These are phyloP conservation scores for Halocaridina rubra DNA, from an alignment of 2,888 invertebrate species.

Conservation along the genomic window DNA sequence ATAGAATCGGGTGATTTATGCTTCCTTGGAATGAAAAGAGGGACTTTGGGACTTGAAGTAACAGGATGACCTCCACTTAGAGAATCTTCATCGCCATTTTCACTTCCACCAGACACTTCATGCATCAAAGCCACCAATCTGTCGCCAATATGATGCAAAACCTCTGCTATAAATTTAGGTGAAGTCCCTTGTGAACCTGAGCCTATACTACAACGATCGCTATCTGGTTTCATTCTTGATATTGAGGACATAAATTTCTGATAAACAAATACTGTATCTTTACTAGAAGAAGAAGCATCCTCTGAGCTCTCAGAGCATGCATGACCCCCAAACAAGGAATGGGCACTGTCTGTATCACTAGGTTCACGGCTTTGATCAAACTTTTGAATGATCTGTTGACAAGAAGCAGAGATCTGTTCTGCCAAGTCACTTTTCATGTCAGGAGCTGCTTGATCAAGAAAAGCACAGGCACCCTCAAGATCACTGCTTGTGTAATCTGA, in stretches of 20 bases:
- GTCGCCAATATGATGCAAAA: constrained; percentile 91
- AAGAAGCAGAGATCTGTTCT: constrained; percentile 88
- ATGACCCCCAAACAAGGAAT: constrained; percentile 48
- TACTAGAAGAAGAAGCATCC: constrained; percentile 67
- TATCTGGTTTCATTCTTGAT: constrained; percentile 72
- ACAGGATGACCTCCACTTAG: constrained; percentile 54
- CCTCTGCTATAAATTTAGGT: constrained; percentile 87
- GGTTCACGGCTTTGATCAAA: constrained; percentile 74
- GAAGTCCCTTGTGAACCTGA: constrained; percentile 75
- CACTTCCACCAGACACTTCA: constrained; percentile 83
- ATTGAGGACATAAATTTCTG: constrained; percentile 86
- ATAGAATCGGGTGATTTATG: constrained; percentile 46
- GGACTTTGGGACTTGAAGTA: constrained; percentile 57
- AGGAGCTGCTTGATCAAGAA: constrained; percentile 64
- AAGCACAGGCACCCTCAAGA: constrained; percentile 70
- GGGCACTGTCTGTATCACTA: constrained; percentile 61
- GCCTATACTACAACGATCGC: constrained; percentile 69
- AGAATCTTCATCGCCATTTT: constrained; percentile 67
- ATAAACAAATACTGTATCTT: constrained; percentile 88
- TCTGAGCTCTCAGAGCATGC: constrained; percentile 59
- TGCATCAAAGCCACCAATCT: constrained; percentile 90
- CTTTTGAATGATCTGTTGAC: constrained; percentile 87
- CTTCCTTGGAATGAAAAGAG: constrained; percentile 54
- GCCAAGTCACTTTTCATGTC: constrained; percentile 71
- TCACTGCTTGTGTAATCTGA: constrained; percentile 92